Base-by-base conservation (phyloP, 2,888 invertebrate species). In the Sisyra terminalis region DNA sequence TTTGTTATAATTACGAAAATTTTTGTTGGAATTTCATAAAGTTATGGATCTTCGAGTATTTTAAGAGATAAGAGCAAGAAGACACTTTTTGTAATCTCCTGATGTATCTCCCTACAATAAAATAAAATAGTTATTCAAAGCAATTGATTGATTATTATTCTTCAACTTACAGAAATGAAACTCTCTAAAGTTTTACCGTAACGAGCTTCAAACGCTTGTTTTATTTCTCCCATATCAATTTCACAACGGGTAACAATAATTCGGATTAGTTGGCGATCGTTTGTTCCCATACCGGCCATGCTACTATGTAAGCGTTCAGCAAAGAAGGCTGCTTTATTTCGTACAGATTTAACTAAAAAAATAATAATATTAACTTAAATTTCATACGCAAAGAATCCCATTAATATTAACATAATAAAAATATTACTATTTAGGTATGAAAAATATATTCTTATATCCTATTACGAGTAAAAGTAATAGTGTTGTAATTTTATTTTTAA, bases 281-380 rank as follows among this genome's bases (percentile, higher is more conserved):
- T 82, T 3, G 92, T 93, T 46, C 93, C 93, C 48, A 84, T 60
- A 3, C 93, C 92, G 57, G 82, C 83, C 87, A 93, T 88, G 42
- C 85, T 78, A 56, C 84, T 79, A 63, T 89, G 78, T 42, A 93
- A 67, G 35, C 82, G 75, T 56, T 85, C 81, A 0, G 92, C 92
- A 64, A 89, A 92, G 69, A 81, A 93, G 29, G 73, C 71, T 1
- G 83, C 70, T 60, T 81, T 77, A 60, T 87, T 82, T 55, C 77
- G 78, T 1, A 85, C 81, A 48, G 81, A 79, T 59, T 79, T 78
- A 44, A 84, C 81, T 78, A 57, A 10, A n/a, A 17, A 11, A 18
- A 42, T 5, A 40, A 3, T 39, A 36, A n/a, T 15, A n/a, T n/a
- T 24, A 42, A 40, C n/a, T 44, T 40, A n/a, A n/a, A n/a, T n/a